A percentile compares a stretch with the other conserved stretches of the same genome.
These are phyloP conservation scores for Monochamus saltuarius DNA, from an alignment of 1,140 invertebrate genomes.

Conservation along the genomic window DNA sequence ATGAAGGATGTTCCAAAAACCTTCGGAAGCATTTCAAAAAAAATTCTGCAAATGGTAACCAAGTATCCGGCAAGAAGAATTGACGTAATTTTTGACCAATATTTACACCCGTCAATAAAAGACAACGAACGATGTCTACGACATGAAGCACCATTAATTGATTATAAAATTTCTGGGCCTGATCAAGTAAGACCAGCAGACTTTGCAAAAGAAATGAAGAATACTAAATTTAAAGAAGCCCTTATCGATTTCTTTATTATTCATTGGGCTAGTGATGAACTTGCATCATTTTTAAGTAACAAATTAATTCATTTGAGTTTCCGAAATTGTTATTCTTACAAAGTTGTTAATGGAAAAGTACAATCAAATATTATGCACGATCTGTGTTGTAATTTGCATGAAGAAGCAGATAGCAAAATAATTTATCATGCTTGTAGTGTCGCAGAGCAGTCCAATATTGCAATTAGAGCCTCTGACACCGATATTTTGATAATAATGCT, in stretches of 20 bases:
- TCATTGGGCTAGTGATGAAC: slow-evolving; percentile 31
- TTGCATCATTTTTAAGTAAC: slow-evolving; percentile 25
- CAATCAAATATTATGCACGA: slow-evolving; percentile 30
- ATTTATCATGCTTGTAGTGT: slow-evolving; percentile 35
- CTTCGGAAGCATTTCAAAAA: slow-evolving; percentile 43
- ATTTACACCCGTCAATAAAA: slow-evolving; percentile 32
- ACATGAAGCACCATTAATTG: slow-evolving; percentile 28
- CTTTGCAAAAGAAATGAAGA: slow-evolving; percentile 32
- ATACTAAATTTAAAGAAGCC: slow-evolving; percentile 27
- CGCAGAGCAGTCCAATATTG: slow-evolving; percentile 27
- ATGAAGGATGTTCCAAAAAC: no score
- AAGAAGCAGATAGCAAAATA: slow-evolving; percentile 39
- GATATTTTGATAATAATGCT: slow-evolving; percentile 38
- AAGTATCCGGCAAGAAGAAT: slow-evolving; percentile 26
- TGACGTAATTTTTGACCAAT: slow-evolving; percentile 29
- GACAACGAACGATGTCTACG: slow-evolving; percentile 32
- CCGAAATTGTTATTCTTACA: slow-evolving; percentile 31
- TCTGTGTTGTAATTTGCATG: slow-evolving; percentile 32
- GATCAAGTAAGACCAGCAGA: slow-evolving; percentile 26
- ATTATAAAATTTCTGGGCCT: slow-evolving; percentile 30
- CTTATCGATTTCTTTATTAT: slow-evolving; percentile 28
- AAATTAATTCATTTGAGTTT: slow-evolving; percentile 32
- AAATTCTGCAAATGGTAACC: slow-evolving; percentile 35
- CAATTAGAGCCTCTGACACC: slow-evolving; percentile 31
- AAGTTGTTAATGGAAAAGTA: slow-evolving; percentile 28